Base-by-base conservation (phyloP, 2,888 invertebrate genomes). In the Drosophila seclusa region DNA sequence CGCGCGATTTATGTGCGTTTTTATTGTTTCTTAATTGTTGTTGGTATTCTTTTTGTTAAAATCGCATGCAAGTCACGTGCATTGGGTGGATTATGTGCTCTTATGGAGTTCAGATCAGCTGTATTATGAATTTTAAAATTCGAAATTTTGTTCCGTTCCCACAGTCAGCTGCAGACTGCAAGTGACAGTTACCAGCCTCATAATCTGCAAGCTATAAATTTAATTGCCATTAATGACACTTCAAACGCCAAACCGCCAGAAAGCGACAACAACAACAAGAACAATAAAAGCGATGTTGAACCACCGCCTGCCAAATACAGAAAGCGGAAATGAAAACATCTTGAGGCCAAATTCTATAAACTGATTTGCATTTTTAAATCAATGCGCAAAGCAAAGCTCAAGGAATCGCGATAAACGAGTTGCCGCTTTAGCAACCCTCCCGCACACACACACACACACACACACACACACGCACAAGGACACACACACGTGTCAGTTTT, bases 341-440 rank as follows among this genome's bases (percentile, higher is more conserved):
- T 90, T 85, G 76, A 81, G 90, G 90, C 80, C 29, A 79, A 73
- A 90, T 75, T 80, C 68, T 53, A 68, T 78, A 80, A 78, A 81
- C 82, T 76, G 88, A 88, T 90, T 90, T 90, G 90, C 85, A 89
- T 90, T 88, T 86, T 87, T 87, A 83, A 87, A 88, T 87, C 87
- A 80, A 84, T 73, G 74, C 78, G 74, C 83, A 83, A 82, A 82
- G 79, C 70, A 71, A 65, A 78, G 77, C 68, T 81, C 73, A 73
- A 69, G 82, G 68, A 72, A 69, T 70, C 72, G 65, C 60, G 63
- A n/a, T 60, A 69, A 79, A 76, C 78, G 79, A 79, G 79, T 79
- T 79, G 78, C 21, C 49, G 58, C 55, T 71, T 54, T 38, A 66
- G 62, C 82, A 76, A 73, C 86, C 78, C 68, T 78, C 73, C 50